phyloP scores from a whole-genome alignment of 2,113 vertebrate genomes.

The Pangasianodon hypophthalmus region DNA sequence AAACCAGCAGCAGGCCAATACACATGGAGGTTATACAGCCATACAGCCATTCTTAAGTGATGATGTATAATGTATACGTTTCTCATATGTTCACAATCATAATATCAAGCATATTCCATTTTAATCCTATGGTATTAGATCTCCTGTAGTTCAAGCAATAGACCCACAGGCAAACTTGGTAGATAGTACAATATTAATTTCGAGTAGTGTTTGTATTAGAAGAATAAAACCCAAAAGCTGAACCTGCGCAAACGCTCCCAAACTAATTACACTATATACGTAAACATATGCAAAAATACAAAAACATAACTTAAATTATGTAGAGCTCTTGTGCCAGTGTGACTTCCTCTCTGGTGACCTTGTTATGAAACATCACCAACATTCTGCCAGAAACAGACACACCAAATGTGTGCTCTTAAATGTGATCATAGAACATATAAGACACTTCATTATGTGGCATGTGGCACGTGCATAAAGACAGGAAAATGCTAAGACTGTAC shows the following conservation, averaged over 20 bases:
- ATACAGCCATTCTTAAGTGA: neutral
- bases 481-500: neutral
- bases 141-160: neutral
- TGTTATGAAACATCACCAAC: neutral
- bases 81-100: neutral
- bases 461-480: neutral
- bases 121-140: neutral
- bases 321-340: no score
- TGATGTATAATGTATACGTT: neutral
- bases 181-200: neutral
- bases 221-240: neutral
- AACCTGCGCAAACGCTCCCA: neutral
- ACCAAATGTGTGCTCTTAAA: neutral
- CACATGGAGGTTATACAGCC: neutral
- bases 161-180: neutral
- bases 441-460: neutral
- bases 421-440: neutral
- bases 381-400: neutral
- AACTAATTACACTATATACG: neutral
- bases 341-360: neutral
- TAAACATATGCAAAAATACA: neutral
- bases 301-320: neutral
- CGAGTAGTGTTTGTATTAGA: neutral
- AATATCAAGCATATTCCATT: neutral
- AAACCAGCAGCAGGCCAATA: neutral